These are phyloP conservation scores for Prunella strophiata DNA, from an alignment of 2,797 vertebrate species.

Conservation along the genomic window DNA sequence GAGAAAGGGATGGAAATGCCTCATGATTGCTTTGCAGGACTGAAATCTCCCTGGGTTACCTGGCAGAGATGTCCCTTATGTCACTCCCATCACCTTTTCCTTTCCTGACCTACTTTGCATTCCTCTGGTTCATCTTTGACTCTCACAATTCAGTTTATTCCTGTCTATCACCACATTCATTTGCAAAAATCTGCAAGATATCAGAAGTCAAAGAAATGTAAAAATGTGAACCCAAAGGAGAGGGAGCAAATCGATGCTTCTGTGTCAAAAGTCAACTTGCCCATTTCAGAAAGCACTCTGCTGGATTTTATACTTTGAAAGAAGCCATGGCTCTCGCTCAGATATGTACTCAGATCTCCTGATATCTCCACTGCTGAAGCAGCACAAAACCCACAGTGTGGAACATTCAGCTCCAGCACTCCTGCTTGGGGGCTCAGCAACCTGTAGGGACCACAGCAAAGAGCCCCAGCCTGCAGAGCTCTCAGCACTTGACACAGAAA, in stretches of 20 bases:
- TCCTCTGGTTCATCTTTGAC: neutral
- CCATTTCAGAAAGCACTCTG: neutral
- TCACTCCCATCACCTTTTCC: neutral
- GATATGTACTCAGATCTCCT: neutral
- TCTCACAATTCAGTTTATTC: neutral
- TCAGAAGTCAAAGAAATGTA: neutral
- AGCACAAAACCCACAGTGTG: fast-evolving
- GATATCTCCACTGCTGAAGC: neutral
- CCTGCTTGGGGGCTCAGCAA: neutral
- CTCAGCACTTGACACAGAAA: neutral
- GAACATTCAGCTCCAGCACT: neutral
- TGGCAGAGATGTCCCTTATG: neutral
- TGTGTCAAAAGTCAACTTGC: neutral
- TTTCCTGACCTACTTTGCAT: neutral
- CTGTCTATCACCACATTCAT: neutral
- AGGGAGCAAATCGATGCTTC: neutral
- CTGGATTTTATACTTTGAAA: neutral
- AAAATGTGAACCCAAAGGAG: neutral
- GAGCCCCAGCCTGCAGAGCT: neutral
- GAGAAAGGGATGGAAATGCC: neutral
- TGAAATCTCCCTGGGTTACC: neutral
- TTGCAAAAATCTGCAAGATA: slow-evolving; percentile 13
- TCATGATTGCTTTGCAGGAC: fast-evolving
- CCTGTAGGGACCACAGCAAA: fast-evolving
- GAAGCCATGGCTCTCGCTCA: neutral